Percentiles rank a stretch among this genome's conserved stretches.
phyloP scores from a whole-genome alignment of 2,113 vertebrate species.

The Diadophis punctatus region DNA sequence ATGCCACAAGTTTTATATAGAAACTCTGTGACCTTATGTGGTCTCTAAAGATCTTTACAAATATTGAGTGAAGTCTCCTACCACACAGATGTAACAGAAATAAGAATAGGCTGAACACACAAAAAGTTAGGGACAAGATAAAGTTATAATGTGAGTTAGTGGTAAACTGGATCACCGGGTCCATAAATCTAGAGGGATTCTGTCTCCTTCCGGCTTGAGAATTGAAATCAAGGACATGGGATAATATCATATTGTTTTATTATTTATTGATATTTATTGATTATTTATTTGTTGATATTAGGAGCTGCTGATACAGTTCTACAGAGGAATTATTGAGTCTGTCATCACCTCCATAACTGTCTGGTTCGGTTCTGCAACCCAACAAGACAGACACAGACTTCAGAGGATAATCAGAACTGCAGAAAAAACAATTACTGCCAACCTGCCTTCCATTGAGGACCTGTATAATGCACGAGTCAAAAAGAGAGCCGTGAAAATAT shows the following conservation, averaged over 20 bases:
- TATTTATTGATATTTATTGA: not conserved
- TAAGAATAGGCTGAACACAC: slow-evolving; percentile 32
- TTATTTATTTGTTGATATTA: too few relatives aligned
- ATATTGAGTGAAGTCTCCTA: slow-evolving; percentile 53
- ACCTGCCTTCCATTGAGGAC: too few relatives aligned
- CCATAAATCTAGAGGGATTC: not conserved
- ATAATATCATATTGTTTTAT: not conserved
- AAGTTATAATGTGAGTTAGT: not conserved
- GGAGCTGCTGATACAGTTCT: too few relatives aligned
- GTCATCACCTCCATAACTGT: too few relatives aligned
- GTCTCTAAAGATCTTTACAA: slow-evolving; percentile 46
- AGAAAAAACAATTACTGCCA: too few relatives aligned
- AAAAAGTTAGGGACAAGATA: not conserved
- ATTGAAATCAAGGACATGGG: not conserved
- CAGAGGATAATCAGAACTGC: too few relatives aligned
- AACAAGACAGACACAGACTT: too few relatives aligned
- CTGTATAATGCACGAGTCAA: too few relatives aligned
- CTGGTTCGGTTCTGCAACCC: too few relatives aligned
- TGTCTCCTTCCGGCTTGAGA: not conserved
- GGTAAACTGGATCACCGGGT: not conserved
- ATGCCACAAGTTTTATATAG: slow-evolving; percentile 51
- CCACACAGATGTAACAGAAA: slow-evolving; percentile 47
- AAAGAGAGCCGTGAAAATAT: too few relatives aligned
- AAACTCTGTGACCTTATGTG: slow-evolving; percentile 5
- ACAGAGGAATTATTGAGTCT: too few relatives aligned